Conservation (phyloP, 2,888 invertebrate genomes). For the Lasioglossum malachurum region DNA sequence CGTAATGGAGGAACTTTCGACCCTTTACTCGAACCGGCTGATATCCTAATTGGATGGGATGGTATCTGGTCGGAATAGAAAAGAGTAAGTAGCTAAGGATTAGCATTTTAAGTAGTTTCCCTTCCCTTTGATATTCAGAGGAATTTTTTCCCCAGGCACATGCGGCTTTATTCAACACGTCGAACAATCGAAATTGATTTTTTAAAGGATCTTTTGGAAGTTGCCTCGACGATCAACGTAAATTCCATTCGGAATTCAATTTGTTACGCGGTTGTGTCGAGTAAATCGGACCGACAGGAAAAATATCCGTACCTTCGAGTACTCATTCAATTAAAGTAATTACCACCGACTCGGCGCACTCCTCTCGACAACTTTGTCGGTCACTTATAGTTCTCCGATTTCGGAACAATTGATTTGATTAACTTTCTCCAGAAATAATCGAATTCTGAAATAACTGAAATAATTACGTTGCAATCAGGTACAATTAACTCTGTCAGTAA, state of each 20-base stretch:
- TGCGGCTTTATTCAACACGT: not conserved
- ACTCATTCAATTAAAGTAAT: not conserved
- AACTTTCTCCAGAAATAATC: not conserved
- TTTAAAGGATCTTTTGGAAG: not conserved
- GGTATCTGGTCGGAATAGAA: not conserved
- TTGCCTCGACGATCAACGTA: not conserved
- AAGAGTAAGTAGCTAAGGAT: not conserved
- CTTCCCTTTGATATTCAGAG: not conserved
- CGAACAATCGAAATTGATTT: not conserved
- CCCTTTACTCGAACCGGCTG: not conserved
- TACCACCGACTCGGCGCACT: not conserved
- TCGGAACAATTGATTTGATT: not conserved
- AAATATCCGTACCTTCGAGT: not conserved
- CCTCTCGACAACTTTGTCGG: not conserved
- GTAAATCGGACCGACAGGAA: not conserved
- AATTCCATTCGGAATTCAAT: not conserved
- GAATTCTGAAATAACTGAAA: not conserved
- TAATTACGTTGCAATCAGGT: not conserved
- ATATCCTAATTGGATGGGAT: conserved; percentile 20
- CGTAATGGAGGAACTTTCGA: conserved; percentile 6
- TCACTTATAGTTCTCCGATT: not conserved
- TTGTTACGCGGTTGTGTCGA: not conserved
- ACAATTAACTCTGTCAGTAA: not conserved
- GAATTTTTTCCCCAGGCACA: not conserved
- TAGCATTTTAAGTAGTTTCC: conserved; percentile 6